A percentile compares a stretch with the other conserved stretches of the same genome.
These are phyloP conservation scores for Camponotus fellah DNA, from an alignment of 2,888 invertebrate genomes.

Conservation along the genomic window DNA sequence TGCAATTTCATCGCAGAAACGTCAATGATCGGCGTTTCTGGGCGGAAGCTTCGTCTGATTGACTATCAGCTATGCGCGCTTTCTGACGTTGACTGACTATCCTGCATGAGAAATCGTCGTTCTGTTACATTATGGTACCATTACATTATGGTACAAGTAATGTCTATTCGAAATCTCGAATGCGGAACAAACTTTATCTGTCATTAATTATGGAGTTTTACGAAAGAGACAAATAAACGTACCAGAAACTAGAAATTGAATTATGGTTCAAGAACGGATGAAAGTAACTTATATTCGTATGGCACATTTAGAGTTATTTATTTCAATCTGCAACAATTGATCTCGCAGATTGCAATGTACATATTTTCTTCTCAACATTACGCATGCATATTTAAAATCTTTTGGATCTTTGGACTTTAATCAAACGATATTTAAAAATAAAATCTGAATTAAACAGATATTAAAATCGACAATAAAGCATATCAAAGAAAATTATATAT, in stretches of 20 bases:
- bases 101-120: slow-evolving; percentile 52
- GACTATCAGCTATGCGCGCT: slow-evolving; percentile 75
- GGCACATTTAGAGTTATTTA: neutral
- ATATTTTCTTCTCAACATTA: neutral
- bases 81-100: slow-evolving; percentile 76
- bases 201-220: slow-evolving; percentile 7
- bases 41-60: slow-evolving; percentile 76
- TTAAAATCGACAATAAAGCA: neutral
- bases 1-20: slow-evolving; percentile 38
- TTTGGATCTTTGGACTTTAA: neutral
- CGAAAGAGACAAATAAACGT: neutral
- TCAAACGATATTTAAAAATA: neutral
- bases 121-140: slow-evolving; percentile 1
- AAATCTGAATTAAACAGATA: neutral
- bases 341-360: neutral
- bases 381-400: neutral
- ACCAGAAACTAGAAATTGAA: neutral
- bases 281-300: neutral
- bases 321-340: neutral
- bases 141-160: slow-evolving; percentile 18
- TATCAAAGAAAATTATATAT: neutral
- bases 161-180: slow-evolving; percentile 24
- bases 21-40: slow-evolving; percentile 51
- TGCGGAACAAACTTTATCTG: slow-evolving; percentile 16
- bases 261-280: neutral